Evolutionary conservation across 2,797 vertebrate species (phyloP).

Genomic region (Taeniopygia guttata): DNA sequence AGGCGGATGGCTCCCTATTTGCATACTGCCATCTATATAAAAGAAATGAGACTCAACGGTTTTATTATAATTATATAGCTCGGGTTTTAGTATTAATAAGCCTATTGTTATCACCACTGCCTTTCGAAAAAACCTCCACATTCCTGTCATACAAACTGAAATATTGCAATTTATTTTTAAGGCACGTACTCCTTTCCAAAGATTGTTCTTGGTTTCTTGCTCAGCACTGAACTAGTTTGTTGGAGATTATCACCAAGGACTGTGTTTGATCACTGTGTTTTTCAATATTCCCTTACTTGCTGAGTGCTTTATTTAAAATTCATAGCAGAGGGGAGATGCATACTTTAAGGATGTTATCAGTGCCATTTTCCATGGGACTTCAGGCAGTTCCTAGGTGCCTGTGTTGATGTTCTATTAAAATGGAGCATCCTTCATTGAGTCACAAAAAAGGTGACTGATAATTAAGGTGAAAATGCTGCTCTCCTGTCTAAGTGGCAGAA

Average conservation of each 20-base stretch:
- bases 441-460: conserved; percentile 45
- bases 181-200: not conserved
- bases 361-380: not conserved
- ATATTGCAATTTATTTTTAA: conserved; percentile 54
- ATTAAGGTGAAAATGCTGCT: conserved; percentile 47
- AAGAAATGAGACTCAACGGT: conserved; percentile 31
- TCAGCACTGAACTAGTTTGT: not conserved
- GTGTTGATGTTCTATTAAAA: conserved; percentile 19
- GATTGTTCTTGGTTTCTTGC: not conserved
- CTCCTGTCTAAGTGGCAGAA: not conserved
- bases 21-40: conserved; percentile 23
- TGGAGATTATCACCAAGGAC: not conserved
- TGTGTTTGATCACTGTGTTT: not conserved
- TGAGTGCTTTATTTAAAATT: conserved; percentile 17
- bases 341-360: conserved; percentile 28
- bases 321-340: not conserved
- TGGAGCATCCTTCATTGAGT: not conserved
- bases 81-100: conserved; percentile 51
- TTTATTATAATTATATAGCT: conserved; percentile 70
- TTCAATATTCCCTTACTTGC: not conserved
- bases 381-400: not conserved
- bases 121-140: not conserved
- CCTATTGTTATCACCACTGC: conserved; percentile 52
- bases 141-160: conserved; percentile 42
- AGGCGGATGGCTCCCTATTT: conserved; percentile 15